Percentiles rank a stretch among this genome's conserved stretches.
These are phyloP conservation scores for Cettia cetti DNA, from an alignment of 2,113 vertebrate species.

Conservation along the genomic window DNA sequence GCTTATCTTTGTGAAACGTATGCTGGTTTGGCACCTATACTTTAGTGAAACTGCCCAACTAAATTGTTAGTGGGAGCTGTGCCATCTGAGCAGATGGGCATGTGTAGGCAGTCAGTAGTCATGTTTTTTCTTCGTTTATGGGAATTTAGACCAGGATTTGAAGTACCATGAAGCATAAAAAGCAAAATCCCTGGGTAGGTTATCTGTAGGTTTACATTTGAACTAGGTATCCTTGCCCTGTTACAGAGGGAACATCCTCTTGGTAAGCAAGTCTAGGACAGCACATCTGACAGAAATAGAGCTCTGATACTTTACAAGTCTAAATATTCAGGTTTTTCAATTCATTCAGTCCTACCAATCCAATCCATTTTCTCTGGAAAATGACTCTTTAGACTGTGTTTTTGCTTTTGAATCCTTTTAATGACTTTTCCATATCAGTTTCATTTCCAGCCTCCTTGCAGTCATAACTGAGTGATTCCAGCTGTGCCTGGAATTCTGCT, in stretches of 20 bases:
- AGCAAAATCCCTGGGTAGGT: not conserved
- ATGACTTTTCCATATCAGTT: not conserved
- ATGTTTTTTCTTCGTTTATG: slow-evolving; percentile 60
- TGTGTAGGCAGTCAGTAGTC: slow-evolving; percentile 59
- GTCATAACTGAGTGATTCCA: slow-evolving; percentile 21
- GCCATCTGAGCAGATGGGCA: slow-evolving; percentile 67
- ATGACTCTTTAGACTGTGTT: not conserved
- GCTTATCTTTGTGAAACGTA: slow-evolving; percentile 50
- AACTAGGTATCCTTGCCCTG: not conserved
- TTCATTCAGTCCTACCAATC: not conserved
- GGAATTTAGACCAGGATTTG: slow-evolving; percentile 57
- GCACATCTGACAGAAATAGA: not conserved
- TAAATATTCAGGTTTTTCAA: not conserved
- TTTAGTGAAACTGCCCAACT: slow-evolving; percentile 50
- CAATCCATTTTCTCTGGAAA: not conserved
- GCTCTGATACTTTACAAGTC: not conserved
- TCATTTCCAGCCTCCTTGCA: slow-evolving; percentile 6
- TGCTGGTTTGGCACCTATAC: slow-evolving; percentile 58
- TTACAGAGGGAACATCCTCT: not conserved
- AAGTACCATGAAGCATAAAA: slow-evolving; percentile 38
- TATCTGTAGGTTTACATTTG: not conserved
- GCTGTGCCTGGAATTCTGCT: slow-evolving; percentile 32
- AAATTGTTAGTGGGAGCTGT: slow-evolving; percentile 57
- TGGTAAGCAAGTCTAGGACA: not conserved
- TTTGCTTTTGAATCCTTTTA: slow-evolving; percentile 18